Conservation (phyloP, 1,140 invertebrate genomes). For the Hetaerina americana region DNA sequence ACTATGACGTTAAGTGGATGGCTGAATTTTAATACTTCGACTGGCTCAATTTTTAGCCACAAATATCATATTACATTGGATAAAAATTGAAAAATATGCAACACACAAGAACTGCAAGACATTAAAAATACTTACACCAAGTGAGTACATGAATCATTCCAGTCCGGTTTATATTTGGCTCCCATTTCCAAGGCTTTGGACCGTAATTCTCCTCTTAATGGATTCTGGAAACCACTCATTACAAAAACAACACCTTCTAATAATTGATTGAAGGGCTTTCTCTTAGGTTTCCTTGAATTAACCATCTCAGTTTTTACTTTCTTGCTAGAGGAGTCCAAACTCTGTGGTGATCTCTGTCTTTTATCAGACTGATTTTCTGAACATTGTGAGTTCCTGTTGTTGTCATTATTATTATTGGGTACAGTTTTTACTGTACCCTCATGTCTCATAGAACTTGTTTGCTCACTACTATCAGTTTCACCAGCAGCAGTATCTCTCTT, state of each 20-base stretch:
- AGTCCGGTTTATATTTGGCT: conserved; percentile 62
- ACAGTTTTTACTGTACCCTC: too few species aligned
- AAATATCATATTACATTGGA: not conserved
- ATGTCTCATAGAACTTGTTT: too few species aligned
- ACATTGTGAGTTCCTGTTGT: too few species aligned
- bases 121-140: conserved; percentile 48
- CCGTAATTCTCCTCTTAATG: conserved; percentile 50
- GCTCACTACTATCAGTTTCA: too few species aligned
- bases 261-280: conserved; percentile 40
- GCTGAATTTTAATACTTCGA: too few species aligned
- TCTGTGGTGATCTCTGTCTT: not conserved
- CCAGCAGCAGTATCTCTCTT: too few species aligned
- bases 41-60: too few species aligned
- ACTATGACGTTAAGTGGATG: too few species aligned
- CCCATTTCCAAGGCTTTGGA: conserved; percentile 61
- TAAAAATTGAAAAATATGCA: not conserved
- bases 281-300: conserved; percentile 8
- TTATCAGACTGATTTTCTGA: too few species aligned
- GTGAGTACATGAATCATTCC: conserved; percentile 61
- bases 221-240: conserved; percentile 79
- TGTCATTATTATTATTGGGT: too few species aligned
- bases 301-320: not conserved
- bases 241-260: conserved; percentile 58
- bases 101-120: not conserved
- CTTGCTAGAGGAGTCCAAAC: not conserved